Conservation (phyloP, 2,113 vertebrate genomes). For the Erythrocercus mccallii region DNA sequence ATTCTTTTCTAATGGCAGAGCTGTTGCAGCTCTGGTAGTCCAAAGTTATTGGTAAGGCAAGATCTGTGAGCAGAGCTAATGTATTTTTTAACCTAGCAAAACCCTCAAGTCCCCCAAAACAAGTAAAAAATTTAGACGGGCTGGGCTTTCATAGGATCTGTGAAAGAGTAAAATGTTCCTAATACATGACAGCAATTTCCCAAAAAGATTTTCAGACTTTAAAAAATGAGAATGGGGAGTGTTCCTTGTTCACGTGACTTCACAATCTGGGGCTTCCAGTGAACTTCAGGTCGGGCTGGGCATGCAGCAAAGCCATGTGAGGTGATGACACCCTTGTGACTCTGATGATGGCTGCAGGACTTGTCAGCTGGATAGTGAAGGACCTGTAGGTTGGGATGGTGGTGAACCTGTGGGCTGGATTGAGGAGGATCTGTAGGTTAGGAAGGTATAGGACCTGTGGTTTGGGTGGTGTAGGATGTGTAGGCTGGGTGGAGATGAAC, state of each 20-base stretch:
- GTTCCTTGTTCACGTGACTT: neutral
- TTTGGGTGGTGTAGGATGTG: neutral
- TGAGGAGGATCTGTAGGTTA: neutral
- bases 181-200: neutral
- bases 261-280: neutral
- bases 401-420: neutral
- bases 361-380: neutral
- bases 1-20: neutral
- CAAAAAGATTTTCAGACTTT: neutral
- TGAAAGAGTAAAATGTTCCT: neutral
- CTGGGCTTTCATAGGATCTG: neutral
- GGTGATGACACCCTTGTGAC: neutral
- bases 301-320: neutral
- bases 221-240: neutral
- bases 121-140: neutral
- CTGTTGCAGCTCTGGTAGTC: neutral
- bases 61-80: neutral
- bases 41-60: neutral
- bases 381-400: neutral
- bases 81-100: neutral
- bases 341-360: neutral
- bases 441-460: neutral
- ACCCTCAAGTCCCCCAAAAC: accelerated
- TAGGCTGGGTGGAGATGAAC: neutral
- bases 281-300: neutral